Conservation (phyloP, 2,797 vertebrate genomes). For the Sorex maritimensis region DNA sequence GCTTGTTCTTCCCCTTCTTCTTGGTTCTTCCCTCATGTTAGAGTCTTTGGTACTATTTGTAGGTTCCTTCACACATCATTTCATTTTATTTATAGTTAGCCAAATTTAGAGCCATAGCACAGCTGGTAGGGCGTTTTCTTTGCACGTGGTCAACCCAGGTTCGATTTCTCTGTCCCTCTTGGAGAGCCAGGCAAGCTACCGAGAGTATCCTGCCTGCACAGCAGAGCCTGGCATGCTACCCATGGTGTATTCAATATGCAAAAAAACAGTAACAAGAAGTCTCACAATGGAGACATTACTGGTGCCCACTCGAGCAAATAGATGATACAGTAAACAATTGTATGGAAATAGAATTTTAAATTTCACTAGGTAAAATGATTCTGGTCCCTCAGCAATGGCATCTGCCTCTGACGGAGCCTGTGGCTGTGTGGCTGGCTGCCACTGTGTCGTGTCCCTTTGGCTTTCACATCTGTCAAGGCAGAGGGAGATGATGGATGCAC, state of each 20-base stretch:
- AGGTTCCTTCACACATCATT: background rate
- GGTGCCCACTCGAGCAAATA: no score
- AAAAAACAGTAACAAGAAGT: no score
- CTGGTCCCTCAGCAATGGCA: background rate
- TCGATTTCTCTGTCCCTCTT: no score
- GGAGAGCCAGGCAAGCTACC: no score
- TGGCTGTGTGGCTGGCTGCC: background rate
- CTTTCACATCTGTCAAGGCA: background rate
- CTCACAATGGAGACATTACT: no score
- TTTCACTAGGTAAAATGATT: slow-evolving; percentile 55
- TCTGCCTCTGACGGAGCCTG: background rate
- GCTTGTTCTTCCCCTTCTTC: slow-evolving; percentile 3
- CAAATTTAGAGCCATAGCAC: background rate
- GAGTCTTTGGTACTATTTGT: slow-evolving; percentile 1
- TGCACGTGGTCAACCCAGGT: no score
- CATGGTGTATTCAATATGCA: no score
- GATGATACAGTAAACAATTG: background rate
- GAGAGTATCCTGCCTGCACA: no score
- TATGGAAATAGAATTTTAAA: background rate
- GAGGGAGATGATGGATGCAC: slow-evolving; percentile 34
- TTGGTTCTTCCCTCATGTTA: slow-evolving; percentile 7
- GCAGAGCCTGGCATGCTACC: no score
- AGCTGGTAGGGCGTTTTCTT: no score
- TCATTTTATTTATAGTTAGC: slow-evolving; percentile 8
- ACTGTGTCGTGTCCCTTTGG: background rate